These are phyloP conservation scores for Orchesella flavescens DNA, from an alignment of 2,888 invertebrate genomes.

Conservation along the genomic window DNA sequence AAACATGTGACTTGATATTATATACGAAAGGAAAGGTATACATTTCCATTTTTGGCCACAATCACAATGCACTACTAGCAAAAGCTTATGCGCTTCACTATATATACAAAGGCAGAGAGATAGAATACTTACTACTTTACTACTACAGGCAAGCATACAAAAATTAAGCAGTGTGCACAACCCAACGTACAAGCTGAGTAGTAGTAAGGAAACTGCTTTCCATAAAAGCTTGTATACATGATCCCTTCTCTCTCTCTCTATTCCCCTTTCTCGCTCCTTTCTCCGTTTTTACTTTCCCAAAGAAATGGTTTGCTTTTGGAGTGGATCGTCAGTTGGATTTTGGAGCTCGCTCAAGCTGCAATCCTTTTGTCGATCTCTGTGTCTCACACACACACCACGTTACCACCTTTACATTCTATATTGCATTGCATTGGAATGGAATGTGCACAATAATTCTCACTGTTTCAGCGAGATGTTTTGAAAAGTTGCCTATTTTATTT, in stretches of 20 bases:
- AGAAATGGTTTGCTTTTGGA: conserved; percentile 6
- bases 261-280: conserved; percentile 12
- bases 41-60: too few species aligned
- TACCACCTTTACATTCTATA: neutral
- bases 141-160: neutral
- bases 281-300: neutral
- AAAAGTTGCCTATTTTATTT: too few species aligned
- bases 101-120: too few species aligned
- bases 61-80: too few species aligned
- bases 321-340: conserved; percentile 37
- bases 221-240: conserved; percentile 4
- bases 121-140: too few species aligned
- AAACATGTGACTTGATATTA: too few species aligned
- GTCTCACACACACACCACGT: conserved; percentile 9
- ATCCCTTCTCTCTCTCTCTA: neutral
- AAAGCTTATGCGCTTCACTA: neutral
- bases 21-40: too few species aligned
- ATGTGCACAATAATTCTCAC: neutral
- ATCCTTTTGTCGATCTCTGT: too few species aligned
- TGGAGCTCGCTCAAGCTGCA: conserved; percentile 29
- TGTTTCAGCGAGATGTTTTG: neutral
- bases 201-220: neutral
- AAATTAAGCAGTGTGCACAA: neutral
- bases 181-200: neutral
- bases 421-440: neutral